Evolutionary conservation across 2,888 invertebrate species (phyloP).

Genomic region (Eupithecia centaureata): DNA sequence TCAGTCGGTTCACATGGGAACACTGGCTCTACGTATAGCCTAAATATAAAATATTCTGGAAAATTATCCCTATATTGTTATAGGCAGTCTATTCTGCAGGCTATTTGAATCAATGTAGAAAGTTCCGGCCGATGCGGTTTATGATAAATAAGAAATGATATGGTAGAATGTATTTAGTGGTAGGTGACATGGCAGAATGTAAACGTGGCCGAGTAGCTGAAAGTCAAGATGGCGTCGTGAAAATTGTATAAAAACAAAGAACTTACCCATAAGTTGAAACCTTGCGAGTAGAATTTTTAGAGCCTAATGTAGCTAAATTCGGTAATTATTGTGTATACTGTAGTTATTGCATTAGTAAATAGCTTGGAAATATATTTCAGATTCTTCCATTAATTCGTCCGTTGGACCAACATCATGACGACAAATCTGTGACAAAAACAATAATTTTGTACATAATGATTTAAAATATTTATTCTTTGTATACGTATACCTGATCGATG

Average conservation of each 20-base stretch:
- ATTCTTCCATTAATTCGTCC: slow-evolving; percentile 50
- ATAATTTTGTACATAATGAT: slow-evolving; percentile 76
- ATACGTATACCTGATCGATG: slow-evolving; percentile 59
- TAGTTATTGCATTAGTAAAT: slow-evolving; percentile 2
- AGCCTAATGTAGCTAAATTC: slow-evolving; percentile 1
- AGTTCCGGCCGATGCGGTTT: neutral
- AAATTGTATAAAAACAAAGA: neutral
- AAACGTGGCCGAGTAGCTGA: neutral
- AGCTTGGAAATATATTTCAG: slow-evolving; percentile 18
- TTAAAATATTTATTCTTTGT: slow-evolving; percentile 51
- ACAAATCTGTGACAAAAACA: slow-evolving; percentile 80
- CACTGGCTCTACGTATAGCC: slow-evolving; percentile 88
- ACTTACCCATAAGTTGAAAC: neutral
- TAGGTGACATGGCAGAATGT: neutral
- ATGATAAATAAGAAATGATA: neutral
- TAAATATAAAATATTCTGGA: neutral
- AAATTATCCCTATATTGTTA: neutral
- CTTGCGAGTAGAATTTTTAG: neutral
- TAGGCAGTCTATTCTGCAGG: neutral
- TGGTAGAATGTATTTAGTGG: neutral
- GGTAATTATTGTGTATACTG: slow-evolving; percentile 9
- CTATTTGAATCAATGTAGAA: neutral
- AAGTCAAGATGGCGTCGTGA: slow-evolving; percentile 11
- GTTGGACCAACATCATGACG: slow-evolving; percentile 63
- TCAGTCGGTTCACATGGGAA: slow-evolving; percentile 85